These are phyloP conservation scores for Beaufortia kweichowensis DNA, from an alignment of 2,113 vertebrate species.

Conservation along the genomic window DNA sequence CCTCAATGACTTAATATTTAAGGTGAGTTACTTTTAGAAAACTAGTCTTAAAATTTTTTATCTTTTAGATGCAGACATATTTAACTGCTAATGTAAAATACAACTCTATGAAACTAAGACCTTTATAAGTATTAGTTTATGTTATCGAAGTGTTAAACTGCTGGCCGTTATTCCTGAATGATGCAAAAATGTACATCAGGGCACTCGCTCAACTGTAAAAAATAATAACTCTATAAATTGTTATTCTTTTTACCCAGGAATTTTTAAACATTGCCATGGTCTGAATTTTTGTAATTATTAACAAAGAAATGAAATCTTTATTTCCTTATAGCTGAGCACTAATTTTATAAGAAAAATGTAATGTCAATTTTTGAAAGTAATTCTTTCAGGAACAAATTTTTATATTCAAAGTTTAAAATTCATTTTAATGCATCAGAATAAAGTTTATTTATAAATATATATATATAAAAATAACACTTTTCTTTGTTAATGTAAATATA, in stretches of 20 bases:
- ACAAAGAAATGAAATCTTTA: no score
- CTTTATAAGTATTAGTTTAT: background rate
- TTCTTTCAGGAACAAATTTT: background rate
- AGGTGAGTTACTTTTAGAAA: conserved; percentile 27
- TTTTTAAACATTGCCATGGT: background rate
- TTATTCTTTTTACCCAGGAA: no score
- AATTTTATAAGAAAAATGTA: background rate
- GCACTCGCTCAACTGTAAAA: background rate
- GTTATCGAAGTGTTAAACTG: background rate
- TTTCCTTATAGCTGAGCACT: no score
- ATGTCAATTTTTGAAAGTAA: background rate
- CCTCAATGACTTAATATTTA: conserved; percentile 11
- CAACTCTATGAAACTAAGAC: background rate
- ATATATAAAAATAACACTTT: background rate
- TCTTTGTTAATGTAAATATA: no score
- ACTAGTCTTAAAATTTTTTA: conserved; percentile 1
- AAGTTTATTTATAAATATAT: background rate
- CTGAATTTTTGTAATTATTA: background rate
- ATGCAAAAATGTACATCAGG: background rate
- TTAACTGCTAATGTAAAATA: background rate
- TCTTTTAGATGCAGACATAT: background rate
- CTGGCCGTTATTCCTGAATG: background rate
- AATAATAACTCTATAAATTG: background rate
- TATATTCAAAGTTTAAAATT: background rate
- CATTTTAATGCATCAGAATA: background rate